These are phyloP conservation scores for Bombus huntii DNA, from an alignment of 1,140 invertebrate species.

Conservation along the genomic window DNA sequence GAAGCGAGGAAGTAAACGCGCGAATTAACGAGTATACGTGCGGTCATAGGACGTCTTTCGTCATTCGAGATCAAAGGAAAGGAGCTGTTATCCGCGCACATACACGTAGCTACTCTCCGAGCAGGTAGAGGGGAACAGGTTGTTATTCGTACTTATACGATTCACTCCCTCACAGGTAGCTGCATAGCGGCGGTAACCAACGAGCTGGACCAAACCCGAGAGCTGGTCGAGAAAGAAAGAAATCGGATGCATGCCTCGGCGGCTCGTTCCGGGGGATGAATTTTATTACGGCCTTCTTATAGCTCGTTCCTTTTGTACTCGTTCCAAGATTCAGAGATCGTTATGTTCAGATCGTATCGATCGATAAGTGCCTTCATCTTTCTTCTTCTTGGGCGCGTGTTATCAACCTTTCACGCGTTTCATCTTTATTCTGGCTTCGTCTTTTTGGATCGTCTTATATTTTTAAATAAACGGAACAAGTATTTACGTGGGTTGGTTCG, in stretches of 20 bases:
- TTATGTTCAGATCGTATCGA: background rate
- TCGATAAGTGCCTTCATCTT: background rate
- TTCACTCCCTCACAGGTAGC: constrained; percentile 31
- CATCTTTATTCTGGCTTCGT: background rate
- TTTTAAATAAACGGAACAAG: background rate
- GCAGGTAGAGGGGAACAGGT: constrained; percentile 18
- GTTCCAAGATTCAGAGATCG: background rate
- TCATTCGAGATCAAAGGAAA: constrained; percentile 33
- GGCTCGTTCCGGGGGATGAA: constrained; percentile 51
- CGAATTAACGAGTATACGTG: background rate
- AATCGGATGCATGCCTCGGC: constrained; percentile 62
- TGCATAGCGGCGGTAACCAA: background rate
- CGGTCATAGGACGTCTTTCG: constrained; percentile 23
- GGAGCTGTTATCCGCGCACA: constrained; percentile 12
- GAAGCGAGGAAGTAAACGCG: background rate
- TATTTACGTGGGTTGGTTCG: too few relatives aligned
- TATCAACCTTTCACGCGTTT: background rate
- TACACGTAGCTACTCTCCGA: background rate
- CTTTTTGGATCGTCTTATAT: too few relatives aligned
- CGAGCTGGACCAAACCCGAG: background rate
- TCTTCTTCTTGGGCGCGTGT: background rate
- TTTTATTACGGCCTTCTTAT: constrained; percentile 45
- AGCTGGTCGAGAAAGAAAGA: constrained; percentile 37
- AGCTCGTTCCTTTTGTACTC: background rate
- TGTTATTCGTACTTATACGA: constrained; percentile 25